Percentiles rank a stretch among this genome's conserved stretches.
These are phyloP conservation scores for Trochalopteron elliotii DNA, from an alignment of 2,113 vertebrate genomes.

Conservation along the genomic window DNA sequence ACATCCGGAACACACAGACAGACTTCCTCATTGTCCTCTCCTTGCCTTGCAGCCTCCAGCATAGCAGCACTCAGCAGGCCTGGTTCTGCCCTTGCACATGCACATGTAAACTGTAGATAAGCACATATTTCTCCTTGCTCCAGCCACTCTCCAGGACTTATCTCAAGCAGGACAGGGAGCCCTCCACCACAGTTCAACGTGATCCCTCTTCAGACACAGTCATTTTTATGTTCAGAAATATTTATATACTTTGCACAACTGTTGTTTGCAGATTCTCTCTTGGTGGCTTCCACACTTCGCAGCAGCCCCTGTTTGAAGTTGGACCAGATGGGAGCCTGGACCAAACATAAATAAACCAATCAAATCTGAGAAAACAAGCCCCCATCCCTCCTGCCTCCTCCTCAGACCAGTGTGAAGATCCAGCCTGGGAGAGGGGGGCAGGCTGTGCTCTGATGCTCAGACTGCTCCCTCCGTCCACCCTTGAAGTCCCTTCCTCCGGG, in stretches of 20 bases:
- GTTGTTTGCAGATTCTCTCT: constrained; percentile 63
- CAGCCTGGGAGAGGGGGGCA: constrained; percentile 14
- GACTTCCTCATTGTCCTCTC: constrained; percentile 4
- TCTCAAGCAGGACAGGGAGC: constrained; percentile 8
- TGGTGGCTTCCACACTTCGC: constrained; percentile 55
- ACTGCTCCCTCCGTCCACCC: constrained; percentile 55
- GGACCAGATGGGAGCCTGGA: constrained; percentile 75
- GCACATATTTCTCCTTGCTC: not conserved
- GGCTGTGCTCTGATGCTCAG: constrained; percentile 43
- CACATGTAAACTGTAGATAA: not conserved
- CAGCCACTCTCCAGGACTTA: constrained; percentile 12
- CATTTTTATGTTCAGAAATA: constrained; percentile 60
- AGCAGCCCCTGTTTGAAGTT: constrained; percentile 69
- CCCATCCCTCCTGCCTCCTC: constrained; percentile 68
- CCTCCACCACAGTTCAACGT: not conserved
- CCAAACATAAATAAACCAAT: constrained; percentile 87
- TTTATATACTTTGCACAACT: constrained; percentile 64
- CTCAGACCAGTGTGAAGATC: constrained; percentile 35
- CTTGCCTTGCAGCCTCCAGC: not conserved
- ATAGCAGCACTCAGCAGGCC: not conserved
- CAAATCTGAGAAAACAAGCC: constrained; percentile 89
- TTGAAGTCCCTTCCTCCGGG: constrained; percentile 61
- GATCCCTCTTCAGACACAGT: constrained; percentile 18
- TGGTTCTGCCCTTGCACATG: constrained; percentile 34
- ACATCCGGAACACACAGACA: not conserved